Base-by-base conservation (phyloP, 1,140 invertebrate species). In the Chrysoperla carnea region DNA sequence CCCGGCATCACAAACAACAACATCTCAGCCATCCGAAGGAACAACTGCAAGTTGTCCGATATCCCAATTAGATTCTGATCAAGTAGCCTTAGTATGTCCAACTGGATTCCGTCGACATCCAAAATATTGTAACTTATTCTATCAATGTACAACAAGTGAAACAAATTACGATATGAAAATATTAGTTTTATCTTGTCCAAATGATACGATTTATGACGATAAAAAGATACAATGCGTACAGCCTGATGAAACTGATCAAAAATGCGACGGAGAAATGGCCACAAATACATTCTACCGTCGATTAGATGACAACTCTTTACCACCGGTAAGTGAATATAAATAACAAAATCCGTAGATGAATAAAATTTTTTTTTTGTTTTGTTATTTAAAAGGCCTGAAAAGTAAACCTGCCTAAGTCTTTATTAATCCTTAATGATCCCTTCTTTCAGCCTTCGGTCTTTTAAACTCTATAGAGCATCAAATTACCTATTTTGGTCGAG, bases 41-140 rank as follows among this genome's bases (percentile, higher is more conserved):
- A 53, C 55, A 15, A 52, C 52, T 31, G 47, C 46, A 40, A 48
- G 43, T 4, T 57, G 55, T 44, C 58, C 48, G 11, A 58, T 53
- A 31, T 47, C 48, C 42, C 56, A 55, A 52, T 49, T 68, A 6
- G 63, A 67, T 31, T 71, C 73, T 6, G 74, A 81, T 43, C 82
- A 87, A 61, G 64, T 76, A 43, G 58, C 73, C 6, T 68, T 79
- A 37, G 72, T 82, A 5, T 87, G 84, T 54, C 83, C 83, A 11
- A 82, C 81, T 29, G 82, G 81, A 29, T 87, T 87, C 61, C 70
- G 69, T 52, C 70, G 82, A 47, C 83, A 89, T 68, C 81, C 84
- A 0, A 80, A 84, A 56, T 76, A 82, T 51, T 89, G 85, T 52
- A 81, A 86, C 55, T 57, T 83, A 36, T 84, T 87, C 60, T 88